Conservation (phyloP, 2,113 vertebrate species). For the Clinocottus analis region DNA sequence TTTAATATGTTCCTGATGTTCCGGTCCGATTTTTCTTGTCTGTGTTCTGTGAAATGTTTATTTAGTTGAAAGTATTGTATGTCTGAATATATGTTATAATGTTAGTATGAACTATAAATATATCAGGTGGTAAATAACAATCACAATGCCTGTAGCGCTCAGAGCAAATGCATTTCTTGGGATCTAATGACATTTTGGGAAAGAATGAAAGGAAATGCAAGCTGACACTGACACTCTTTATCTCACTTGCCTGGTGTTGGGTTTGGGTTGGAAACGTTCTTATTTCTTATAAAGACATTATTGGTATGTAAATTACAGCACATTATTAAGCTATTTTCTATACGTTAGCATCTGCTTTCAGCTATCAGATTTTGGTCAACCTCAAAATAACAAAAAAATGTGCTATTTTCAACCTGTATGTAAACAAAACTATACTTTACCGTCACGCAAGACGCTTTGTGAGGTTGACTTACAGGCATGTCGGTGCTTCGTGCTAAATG, state of each 20-base stretch:
- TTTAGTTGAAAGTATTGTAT: background rate
- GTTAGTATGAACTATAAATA: background rate
- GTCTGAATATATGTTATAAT: background rate
- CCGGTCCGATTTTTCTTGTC: background rate
- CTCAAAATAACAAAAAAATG: background rate
- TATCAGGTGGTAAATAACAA: background rate
- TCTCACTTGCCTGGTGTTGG: background rate
- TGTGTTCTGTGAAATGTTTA: background rate
- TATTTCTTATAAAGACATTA: background rate
- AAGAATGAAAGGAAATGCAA: background rate
- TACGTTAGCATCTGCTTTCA: too few relatives aligned
- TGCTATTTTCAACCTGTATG: background rate
- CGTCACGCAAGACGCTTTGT: too few relatives aligned
- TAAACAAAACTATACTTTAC: background rate
- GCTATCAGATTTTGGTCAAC: background rate
- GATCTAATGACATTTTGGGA: background rate
- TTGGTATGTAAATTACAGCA: background rate
- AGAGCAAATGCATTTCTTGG: background rate
- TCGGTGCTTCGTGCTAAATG: too few relatives aligned
- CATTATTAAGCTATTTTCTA: background rate
- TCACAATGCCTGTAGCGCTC: background rate
- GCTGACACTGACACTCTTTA: background rate
- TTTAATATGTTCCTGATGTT: slow-evolving; percentile 19
- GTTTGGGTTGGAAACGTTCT: background rate
- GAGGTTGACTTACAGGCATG: too few relatives aligned